Conservation (phyloP, 2,888 invertebrate species). For the Cerceris ruficornis region DNA sequence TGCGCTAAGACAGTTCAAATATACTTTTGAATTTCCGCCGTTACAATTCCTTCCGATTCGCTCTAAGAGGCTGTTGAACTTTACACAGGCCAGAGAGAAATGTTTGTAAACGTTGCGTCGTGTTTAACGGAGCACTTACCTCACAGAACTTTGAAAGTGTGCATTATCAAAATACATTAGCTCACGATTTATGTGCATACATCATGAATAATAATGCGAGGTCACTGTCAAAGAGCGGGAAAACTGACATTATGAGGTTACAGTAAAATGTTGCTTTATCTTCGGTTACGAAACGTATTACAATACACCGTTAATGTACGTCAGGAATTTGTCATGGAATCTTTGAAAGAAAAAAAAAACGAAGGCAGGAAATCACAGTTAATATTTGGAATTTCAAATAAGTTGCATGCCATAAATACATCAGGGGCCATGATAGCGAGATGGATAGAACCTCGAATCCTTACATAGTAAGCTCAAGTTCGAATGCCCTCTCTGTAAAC, state of each 20-base stretch:
- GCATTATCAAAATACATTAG: constrained; percentile 9
- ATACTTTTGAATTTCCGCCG: too few relatives aligned
- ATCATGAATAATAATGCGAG: constrained; percentile 25
- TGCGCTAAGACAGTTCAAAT: too few relatives aligned
- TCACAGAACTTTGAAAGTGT: constrained; percentile 7
- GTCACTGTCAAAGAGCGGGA: not conserved
- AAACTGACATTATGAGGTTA: constrained; percentile 10
- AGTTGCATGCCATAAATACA: too few relatives aligned
- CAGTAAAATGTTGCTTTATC: not conserved
- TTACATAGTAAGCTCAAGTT: too few relatives aligned
- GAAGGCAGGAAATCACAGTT: too few relatives aligned
- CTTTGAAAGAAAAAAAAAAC: too few relatives aligned
- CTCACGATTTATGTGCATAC: constrained; percentile 3
- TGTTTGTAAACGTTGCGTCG: not conserved
- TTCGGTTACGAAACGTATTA: not conserved
- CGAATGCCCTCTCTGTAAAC: too few relatives aligned
- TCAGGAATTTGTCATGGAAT: not conserved
- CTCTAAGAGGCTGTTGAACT: not conserved
- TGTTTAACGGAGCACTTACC: not conserved
- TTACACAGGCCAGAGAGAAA: not conserved
- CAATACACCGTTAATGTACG: not conserved
- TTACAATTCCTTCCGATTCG: not conserved
- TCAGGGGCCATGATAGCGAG: too few relatives aligned
- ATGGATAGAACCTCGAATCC: too few relatives aligned
- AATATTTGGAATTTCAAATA: too few relatives aligned